Percentiles rank a stretch among this genome's conserved stretches.
phyloP scores from a whole-genome alignment of 2,888 invertebrate genomes.

The Eulithis prunata region DNA sequence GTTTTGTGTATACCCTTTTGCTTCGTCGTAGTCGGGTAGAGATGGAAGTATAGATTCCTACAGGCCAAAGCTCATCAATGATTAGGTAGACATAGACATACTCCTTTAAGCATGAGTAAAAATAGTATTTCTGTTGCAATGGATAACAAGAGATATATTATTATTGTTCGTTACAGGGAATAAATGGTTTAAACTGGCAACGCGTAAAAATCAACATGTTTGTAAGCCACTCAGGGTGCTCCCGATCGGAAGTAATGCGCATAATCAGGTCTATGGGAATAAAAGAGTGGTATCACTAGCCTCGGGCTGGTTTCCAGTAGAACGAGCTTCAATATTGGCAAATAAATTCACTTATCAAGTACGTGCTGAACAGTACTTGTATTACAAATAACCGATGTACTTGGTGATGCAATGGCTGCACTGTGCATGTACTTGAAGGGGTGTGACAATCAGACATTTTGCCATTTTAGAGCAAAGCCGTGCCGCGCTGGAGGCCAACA shows the following conservation, averaged over 20 bases:
- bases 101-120: too few species aligned
- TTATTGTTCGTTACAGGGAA: background rate
- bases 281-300: constrained; percentile 58
- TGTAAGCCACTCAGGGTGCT: constrained; percentile 51
- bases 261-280: constrained; percentile 44
- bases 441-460: background rate
- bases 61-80: too few species aligned
- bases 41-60: too few species aligned
- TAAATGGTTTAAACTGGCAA: constrained; percentile 10
- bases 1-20: too few species aligned
- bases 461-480: background rate
- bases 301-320: constrained; percentile 48
- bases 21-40: too few species aligned
- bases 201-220: constrained; percentile 46
- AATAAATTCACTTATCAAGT: constrained; percentile 59
- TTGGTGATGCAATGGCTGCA: background rate
- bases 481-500: too few species aligned
- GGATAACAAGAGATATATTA: background rate
- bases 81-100: too few species aligned
- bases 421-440: background rate
- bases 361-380: constrained; percentile 18
- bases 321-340: constrained; percentile 58
- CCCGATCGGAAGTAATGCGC: constrained; percentile 43
- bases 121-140: background rate
- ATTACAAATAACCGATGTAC: constrained; percentile 16